Evolutionary conservation across 2,113 vertebrate genomes (phyloP), one percentile per base, ranked within the genome.

Genomic region (Perccottus glenii): DNA sequence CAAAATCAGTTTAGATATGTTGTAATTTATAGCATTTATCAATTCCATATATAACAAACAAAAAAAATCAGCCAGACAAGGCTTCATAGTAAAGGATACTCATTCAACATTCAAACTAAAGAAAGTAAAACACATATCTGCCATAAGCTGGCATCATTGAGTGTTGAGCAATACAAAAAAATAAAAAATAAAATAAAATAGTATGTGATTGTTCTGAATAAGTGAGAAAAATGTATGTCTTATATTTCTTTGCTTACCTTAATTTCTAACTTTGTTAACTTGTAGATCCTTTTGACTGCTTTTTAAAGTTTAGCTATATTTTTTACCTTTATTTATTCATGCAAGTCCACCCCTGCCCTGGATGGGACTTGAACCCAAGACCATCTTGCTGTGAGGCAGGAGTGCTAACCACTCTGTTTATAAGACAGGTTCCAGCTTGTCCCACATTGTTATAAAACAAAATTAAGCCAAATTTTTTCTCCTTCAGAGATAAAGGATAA

Each of bases 11-110:
- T 64, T 38, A 58, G 48, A 32, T 32, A 33, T 46, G 9, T 42
- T 49, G 42, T 65, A 45, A 58, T 9, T 32, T n/a, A 6, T 36
- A 59, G 50, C 19, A 7, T 40, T 56, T 2, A 19, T 42, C 32
- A 33, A 43, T 58, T 35, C 6, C 43, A 56, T 16, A 8, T 9
- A 14, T 10, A 42, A 9, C 36, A 56, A 11, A 51, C 14, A 36
- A 1, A 50, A 51, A 64, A 11, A 40, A 62, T 85, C 75, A 63
- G 71, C 80, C 73, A 44, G 1, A 16, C 6, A 46, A 36, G 62
- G 77, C 71, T 11, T 84, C 70, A 80, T 75, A 46, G 19, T 9
- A 27, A 19, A 46, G 14, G 12, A 36, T 36, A 38, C 52, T 9
- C 36, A 32, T 8, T 15, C 42, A 35, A 59, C 19, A 67, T 63